Evolutionary conservation across 2,888 invertebrate species (phyloP).

Genomic region (Pristionchus arcanus): DNA sequence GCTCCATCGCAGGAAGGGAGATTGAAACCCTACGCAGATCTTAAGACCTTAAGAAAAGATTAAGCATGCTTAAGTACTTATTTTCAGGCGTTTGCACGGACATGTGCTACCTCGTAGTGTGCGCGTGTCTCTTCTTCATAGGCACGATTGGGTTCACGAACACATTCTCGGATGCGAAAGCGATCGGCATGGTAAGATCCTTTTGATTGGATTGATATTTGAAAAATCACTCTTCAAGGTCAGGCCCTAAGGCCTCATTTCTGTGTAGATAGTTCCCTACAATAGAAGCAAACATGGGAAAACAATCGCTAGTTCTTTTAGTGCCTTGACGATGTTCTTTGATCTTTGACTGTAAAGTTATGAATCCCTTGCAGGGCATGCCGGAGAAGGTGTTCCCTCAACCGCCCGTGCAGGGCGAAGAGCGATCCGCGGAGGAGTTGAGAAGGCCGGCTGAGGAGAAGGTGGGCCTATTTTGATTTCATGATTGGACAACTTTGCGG

Average conservation of each 20-base stretch:
- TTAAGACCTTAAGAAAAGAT: too few relatives aligned
- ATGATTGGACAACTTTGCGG: not conserved
- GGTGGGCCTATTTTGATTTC: not conserved
- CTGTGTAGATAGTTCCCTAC: not conserved
- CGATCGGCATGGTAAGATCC: constrained; percentile 12
- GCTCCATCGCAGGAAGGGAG: too few relatives aligned
- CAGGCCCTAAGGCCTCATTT: not conserved
- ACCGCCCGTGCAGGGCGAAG: not conserved
- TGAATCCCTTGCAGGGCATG: not conserved
- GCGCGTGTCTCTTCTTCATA: constrained; percentile 21
- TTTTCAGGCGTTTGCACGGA: constrained; percentile 17
- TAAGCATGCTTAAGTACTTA: not conserved
- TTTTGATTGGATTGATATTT: not conserved
- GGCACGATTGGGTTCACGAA: not conserved
- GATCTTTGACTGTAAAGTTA: too few relatives aligned
- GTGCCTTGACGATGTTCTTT: not conserved
- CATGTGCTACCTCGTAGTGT: constrained; percentile 11
- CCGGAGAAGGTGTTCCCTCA: not conserved
- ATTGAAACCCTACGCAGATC: too few relatives aligned
- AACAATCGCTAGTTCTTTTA: not conserved
- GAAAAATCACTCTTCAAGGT: too few relatives aligned
- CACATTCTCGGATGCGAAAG: constrained; percentile 32
- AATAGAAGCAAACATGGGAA: not conserved
- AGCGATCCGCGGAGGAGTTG: not conserved
- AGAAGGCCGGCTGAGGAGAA: not conserved